Evolutionary conservation across 2,113 vertebrate species (phyloP), one percentile per base, ranked within the genome.

Genomic region (Electrona antarctica): DNA sequence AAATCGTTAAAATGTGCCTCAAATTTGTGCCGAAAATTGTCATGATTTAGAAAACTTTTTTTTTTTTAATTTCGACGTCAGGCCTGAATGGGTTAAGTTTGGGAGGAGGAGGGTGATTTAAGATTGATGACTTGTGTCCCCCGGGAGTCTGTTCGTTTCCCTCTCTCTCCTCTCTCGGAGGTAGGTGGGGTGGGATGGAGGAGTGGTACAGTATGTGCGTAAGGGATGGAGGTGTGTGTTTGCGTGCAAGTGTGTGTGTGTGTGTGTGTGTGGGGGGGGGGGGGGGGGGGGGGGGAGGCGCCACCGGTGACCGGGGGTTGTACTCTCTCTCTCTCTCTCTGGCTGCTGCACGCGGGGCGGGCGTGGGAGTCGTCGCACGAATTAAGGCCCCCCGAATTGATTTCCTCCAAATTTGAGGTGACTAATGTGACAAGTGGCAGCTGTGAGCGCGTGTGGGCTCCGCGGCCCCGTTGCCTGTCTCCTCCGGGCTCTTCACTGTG

Each of bases 361-460:
- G 86, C 88, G 85, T 91, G 86, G 91, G 89, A 93, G 92, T 92
- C 89, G 90, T 92, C 81, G 87, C 86, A 90, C 77, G 85, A 90
- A 93, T 93, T 93, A 92, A 89, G 92, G 89, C 91, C 74, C 54
- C 60, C 86, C 68, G 89, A 92, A 92, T 93, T 93, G 91, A 93
- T 93, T 93, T 92, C 89, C 88, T 89, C 90, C 89, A 93, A 92
- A 93, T 92, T 83, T 86, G 87, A 92, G 90, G 88, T 87, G 90
- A 93, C 91, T 93, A 92, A 92, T 91, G 91, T 92, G 92, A 93
- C 92, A 94, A 92, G 92, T 91, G 88, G 88, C 93, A 92, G 91
- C 91, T 92, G 93, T 88, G 91, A 92, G 89, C 87, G 85, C 81
- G 83, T 21, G 21, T 83, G 87, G 87, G 71, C 55, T 41, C 83